A percentile compares a stretch with the other conserved stretches of the same genome.
Conservation (phyloP, 2,113 vertebrate species). For the Oplegnathus fasciatus region DNA sequence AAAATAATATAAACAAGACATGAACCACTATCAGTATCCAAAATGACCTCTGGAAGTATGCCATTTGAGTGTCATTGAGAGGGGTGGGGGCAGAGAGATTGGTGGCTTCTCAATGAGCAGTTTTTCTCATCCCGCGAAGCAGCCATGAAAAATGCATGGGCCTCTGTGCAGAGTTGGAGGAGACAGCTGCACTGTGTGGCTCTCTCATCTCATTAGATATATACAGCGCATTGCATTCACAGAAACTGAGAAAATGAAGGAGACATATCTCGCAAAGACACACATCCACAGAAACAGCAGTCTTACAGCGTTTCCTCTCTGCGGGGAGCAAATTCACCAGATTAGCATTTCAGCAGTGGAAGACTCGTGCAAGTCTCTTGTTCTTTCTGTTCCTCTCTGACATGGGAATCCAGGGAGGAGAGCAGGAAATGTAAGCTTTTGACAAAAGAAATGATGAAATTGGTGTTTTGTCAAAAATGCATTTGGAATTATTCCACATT, state of each 20-base stretch:
- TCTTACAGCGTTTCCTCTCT: conserved; percentile 6
- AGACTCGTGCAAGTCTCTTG: not conserved
- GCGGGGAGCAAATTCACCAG: conserved; percentile 31
- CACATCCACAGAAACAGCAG: conserved; percentile 8
- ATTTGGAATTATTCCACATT: not conserved
- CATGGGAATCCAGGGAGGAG: not conserved
- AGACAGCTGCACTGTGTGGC: conserved; percentile 59
- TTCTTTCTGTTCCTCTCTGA: not conserved
- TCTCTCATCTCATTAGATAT: conserved; percentile 50
- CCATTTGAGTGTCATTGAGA: conserved; percentile 16
- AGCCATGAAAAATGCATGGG: conserved; percentile 73
- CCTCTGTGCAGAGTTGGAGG: conserved; percentile 45
- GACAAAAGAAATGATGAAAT: not conserved
- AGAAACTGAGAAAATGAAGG: conserved; percentile 28
- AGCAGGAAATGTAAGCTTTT: not conserved
- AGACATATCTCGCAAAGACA: conserved; percentile 2
- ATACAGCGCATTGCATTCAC: conserved; percentile 32
- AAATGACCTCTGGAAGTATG: conserved; percentile 1
- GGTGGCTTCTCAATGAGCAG: conserved; percentile 44
- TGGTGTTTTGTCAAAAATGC: conserved; percentile 7
- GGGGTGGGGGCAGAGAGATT: conserved; percentile 1
- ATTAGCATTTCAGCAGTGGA: conserved; percentile 13
- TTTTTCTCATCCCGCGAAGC: conserved; percentile 59
- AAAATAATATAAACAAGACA: not conserved
- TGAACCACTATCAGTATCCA: not conserved